phyloP scores from a whole-genome alignment of 1,140 invertebrate species.

The Drosophila sp. region DNA sequence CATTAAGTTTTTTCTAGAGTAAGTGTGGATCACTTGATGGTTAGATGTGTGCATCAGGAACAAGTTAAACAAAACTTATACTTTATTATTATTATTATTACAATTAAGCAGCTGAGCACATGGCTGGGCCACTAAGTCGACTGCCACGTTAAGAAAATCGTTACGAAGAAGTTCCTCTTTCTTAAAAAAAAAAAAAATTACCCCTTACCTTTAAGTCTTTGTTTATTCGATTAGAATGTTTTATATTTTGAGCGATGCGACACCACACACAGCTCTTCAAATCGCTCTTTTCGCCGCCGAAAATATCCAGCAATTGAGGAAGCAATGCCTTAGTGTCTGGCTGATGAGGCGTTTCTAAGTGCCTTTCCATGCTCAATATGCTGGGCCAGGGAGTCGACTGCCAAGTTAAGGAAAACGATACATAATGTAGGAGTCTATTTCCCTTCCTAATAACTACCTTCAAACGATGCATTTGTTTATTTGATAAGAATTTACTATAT shows the following conservation, averaged over 20 bases:
- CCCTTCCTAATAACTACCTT: constrained; percentile 16
- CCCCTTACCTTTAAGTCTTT: too few species aligned
- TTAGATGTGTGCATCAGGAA: constrained; percentile 20
- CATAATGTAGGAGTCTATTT: constrained; percentile 24
- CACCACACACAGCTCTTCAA: too few species aligned
- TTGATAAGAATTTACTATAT: constrained; percentile 54
- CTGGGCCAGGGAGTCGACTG: constrained; percentile 75
- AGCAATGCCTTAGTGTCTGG: too few species aligned
- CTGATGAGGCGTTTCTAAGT: too few species aligned
- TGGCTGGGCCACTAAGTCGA: constrained; percentile 78
- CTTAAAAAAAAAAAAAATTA: too few species aligned
- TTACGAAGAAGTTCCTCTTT: constrained; percentile 16
- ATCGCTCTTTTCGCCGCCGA: too few species aligned
- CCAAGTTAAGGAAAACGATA: constrained; percentile 60
- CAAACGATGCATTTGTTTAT: constrained; percentile 70
- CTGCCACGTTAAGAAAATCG: constrained; percentile 67
- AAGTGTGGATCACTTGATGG: constrained; percentile 4
- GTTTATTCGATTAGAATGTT: too few species aligned
- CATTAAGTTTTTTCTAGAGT: neutral
- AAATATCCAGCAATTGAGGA: too few species aligned
- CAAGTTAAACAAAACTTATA: neutral
- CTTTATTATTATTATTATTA: constrained; percentile 54
- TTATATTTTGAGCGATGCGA: too few species aligned
- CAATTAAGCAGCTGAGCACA: constrained; percentile 67
- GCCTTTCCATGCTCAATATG: neutral